A percentile compares a stretch with the other conserved stretches of the same genome.
Conservation (phyloP, 2,113 vertebrate genomes). For the Athene noctua region DNA sequence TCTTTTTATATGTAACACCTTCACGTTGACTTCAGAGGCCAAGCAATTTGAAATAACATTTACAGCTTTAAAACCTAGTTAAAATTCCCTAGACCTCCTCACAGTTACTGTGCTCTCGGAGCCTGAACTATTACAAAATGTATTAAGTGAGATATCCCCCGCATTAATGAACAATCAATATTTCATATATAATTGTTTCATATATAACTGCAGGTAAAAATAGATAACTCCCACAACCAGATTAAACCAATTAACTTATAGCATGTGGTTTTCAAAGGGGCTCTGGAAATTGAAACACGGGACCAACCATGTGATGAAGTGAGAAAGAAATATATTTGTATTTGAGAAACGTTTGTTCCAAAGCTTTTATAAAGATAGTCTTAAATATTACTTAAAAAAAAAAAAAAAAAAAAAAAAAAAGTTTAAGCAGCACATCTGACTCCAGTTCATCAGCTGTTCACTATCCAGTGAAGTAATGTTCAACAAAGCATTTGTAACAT, state of each 20-base stretch:
- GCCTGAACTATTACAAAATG: background rate
- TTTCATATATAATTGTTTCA: background rate
- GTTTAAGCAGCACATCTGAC: background rate
- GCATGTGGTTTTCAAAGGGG: background rate
- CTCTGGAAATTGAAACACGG: background rate
- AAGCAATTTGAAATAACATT: background rate
- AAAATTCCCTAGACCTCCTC: background rate
- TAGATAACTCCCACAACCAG: background rate
- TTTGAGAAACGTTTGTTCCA: background rate
- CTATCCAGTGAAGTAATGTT: background rate
- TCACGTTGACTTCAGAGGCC: background rate
- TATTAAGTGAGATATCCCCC: background rate
- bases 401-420: too few species aligned
- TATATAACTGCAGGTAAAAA: slow-evolving; percentile 16
- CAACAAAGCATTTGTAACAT: background rate
- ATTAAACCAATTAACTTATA: background rate
- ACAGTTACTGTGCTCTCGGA: background rate
- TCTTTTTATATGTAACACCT: background rate
- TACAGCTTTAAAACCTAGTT: background rate
- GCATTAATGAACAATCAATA: background rate
- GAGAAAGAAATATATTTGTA: background rate
- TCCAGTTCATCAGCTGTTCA: background rate
- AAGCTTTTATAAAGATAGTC: background rate
- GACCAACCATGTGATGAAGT: background rate
- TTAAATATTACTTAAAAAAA: background rate